phyloP scores from a whole-genome alignment of 2,888 invertebrate genomes.

The Notocelia uddmanniana region DNA sequence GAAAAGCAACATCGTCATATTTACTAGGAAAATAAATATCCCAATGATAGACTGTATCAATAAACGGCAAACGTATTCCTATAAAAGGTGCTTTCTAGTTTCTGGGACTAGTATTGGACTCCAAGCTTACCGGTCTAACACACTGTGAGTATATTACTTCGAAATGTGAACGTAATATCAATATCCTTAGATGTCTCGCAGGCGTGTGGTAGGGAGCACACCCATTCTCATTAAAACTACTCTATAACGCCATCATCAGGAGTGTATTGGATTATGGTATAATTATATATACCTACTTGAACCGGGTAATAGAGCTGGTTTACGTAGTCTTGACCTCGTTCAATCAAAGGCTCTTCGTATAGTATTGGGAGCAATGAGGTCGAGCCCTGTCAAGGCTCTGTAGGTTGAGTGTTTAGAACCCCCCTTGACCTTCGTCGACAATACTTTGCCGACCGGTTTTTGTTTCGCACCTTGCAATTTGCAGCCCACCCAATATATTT shows the following conservation, averaged over 20 bases:
- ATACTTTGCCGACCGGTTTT: no score
- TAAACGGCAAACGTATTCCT: background rate
- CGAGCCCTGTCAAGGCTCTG: no score
- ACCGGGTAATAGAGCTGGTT: background rate
- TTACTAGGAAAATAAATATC: background rate
- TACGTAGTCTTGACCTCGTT: background rate
- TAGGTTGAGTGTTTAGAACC: no score
- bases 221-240: background rate
- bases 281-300: background rate
- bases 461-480: background rate
- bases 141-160: background rate
- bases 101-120: constrained; percentile 3
- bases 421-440: no score
- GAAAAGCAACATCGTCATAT: constrained; percentile 1
- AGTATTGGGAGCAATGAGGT: constrained; percentile 4
- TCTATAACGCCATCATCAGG: constrained; percentile 10
- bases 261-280: constrained; percentile 11
- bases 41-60: background rate
- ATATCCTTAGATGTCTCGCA: constrained; percentile 10
- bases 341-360: background rate
- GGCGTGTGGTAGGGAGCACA: constrained; percentile 21
- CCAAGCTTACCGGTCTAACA: background rate
- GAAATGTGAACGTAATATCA: constrained; percentile 7
- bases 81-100: background rate
- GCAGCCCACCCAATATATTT: background rate